These are phyloP conservation scores for Gymnothorax javanicus DNA, from an alignment of 2,797 vertebrate species.

Conservation along the genomic window DNA sequence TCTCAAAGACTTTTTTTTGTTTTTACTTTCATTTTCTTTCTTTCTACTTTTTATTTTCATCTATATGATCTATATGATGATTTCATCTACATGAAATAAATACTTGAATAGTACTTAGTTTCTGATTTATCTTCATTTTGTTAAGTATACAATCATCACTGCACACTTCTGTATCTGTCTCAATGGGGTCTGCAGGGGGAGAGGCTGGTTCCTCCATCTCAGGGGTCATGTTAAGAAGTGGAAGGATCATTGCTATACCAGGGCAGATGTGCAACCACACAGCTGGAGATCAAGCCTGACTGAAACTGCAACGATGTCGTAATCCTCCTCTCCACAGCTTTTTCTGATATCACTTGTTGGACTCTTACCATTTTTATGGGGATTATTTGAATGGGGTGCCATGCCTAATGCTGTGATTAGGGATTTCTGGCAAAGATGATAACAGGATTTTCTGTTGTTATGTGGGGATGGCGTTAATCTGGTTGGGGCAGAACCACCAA, in stretches of 20 bases:
- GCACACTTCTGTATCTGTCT: background rate
- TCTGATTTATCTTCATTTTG: too few relatives aligned
- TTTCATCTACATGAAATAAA: too few relatives aligned
- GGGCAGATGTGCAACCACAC: slow-evolving; percentile 46
- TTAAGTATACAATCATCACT: too few relatives aligned
- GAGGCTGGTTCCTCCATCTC: slow-evolving; percentile 20
- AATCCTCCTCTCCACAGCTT: slow-evolving; percentile 64
- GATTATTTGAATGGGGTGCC: slow-evolving; percentile 73
- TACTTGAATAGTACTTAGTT: too few relatives aligned
- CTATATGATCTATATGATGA: too few relatives aligned
- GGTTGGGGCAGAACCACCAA: slow-evolving; percentile 59
- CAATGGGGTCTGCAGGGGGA: background rate
- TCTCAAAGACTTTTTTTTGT: too few relatives aligned
- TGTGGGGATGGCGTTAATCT: slow-evolving; percentile 51
- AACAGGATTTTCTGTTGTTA: slow-evolving; percentile 72
- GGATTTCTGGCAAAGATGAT: slow-evolving; percentile 74
- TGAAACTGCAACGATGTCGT: slow-evolving; percentile 53
- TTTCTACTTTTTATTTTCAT: too few relatives aligned
- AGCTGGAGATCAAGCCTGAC: background rate
- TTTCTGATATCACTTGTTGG: slow-evolving; percentile 68
- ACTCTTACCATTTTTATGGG: slow-evolving; percentile 71
- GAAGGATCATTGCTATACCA: slow-evolving; percentile 51
- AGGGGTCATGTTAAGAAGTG: slow-evolving; percentile 52
- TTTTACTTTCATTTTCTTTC: too few relatives aligned
- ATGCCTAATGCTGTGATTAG: slow-evolving; percentile 75